A percentile compares a stretch with the other conserved stretches of the same genome.
phyloP scores from a whole-genome alignment of 2,113 vertebrate genomes.

The Dissostichus mawsoni region DNA sequence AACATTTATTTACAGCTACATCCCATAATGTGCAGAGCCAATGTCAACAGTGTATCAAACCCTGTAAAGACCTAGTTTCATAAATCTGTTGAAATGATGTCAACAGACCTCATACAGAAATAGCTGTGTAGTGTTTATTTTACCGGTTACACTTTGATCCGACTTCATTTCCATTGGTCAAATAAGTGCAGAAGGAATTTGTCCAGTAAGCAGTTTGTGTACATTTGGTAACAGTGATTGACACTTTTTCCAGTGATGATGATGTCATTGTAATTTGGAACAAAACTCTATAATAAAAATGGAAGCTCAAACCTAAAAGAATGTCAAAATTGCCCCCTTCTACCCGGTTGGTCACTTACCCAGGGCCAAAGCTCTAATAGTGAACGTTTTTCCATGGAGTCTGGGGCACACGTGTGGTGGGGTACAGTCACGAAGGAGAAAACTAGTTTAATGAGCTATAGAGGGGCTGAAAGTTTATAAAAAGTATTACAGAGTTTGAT shows the following conservation, averaged over 20 bases:
- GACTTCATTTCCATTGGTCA: not conserved
- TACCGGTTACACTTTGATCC: not conserved
- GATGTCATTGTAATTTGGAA: constrained; percentile 2
- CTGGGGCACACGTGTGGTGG: not conserved
- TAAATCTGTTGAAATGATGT: not conserved
- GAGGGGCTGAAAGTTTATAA: not conserved
- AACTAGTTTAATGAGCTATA: not conserved
- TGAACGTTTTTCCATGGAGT: constrained; percentile 8
- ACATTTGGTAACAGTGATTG: not conserved
- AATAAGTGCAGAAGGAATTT: not conserved
- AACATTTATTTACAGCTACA: constrained; percentile 28
- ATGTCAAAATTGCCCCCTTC: constrained; percentile 14
- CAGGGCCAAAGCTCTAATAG: constrained; percentile 8
- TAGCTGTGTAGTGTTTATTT: not conserved
- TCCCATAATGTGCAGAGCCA: not conserved
- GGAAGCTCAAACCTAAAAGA: not conserved
- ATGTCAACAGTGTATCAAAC: too few species aligned
- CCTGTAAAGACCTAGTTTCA: too few species aligned
- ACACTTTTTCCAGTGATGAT: constrained; percentile 3
- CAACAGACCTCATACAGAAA: not conserved
- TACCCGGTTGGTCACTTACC: not conserved
- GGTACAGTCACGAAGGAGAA: not conserved
- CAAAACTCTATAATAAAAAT: constrained; percentile 2
- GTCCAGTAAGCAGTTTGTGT: not conserved
- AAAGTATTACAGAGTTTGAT: not conserved